These are phyloP conservation scores for Holotrichia oblita DNA, from an alignment of 1,140 invertebrate genomes.

Conservation along the genomic window DNA sequence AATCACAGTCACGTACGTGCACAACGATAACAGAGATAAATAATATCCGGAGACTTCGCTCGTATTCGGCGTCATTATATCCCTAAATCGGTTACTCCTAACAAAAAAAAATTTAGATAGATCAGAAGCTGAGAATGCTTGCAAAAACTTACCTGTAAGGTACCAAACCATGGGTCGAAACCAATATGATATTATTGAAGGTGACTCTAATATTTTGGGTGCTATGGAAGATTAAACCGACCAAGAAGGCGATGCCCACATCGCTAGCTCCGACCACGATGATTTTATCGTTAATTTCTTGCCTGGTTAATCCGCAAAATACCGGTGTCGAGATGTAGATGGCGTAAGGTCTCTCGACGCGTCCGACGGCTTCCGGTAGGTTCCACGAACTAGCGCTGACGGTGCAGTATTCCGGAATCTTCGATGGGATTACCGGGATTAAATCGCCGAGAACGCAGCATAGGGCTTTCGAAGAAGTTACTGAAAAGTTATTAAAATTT, in stretches of 20 bases:
- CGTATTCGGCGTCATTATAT: conserved; percentile 21
- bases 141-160: conserved; percentile 47
- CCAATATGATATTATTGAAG: conserved; percentile 70
- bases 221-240: conserved; percentile 72
- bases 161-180: conserved; percentile 69
- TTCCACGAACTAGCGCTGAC: conserved; percentile 41
- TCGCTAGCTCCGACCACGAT: conserved; percentile 79
- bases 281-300: conserved; percentile 70
- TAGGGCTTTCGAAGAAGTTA: not conserved
- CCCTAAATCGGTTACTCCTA: conserved; percentile 26
- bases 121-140: conserved; percentile 45
- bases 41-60: conserved; percentile 8
- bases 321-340: conserved; percentile 63
- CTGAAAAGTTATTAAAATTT: too few species aligned
- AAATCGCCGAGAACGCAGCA: conserved; percentile 56
- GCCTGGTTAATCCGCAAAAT: conserved; percentile 61
- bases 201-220: conserved; percentile 53
- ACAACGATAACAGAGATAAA: conserved; percentile 59
- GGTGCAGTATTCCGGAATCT: conserved; percentile 53
- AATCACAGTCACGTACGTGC: conserved; percentile 66
- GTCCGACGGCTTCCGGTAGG: conserved; percentile 42
- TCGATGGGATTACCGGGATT: conserved; percentile 58
- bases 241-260: conserved; percentile 73
- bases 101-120: not conserved
- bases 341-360: conserved; percentile 57